Evolutionary conservation across 1,140 invertebrate genomes (phyloP).

Genomic region (Aethina tumida): DNA sequence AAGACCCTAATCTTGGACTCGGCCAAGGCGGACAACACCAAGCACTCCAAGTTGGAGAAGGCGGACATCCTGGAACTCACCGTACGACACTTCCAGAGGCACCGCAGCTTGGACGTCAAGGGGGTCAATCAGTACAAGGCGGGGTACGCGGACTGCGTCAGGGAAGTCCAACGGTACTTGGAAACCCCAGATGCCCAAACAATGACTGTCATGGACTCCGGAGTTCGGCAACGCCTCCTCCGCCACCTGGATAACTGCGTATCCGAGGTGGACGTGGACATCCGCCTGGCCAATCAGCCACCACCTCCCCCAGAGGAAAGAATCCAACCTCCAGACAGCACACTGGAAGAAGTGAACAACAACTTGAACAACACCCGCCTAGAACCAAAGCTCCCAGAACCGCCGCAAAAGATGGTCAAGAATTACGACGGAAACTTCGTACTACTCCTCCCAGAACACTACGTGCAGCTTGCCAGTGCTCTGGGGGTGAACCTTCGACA

Average conservation of each 20-base stretch:
- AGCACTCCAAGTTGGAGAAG: slow-evolving; percentile 79
- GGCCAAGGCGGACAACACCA: slow-evolving; percentile 56
- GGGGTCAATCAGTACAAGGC: slow-evolving; percentile 49
- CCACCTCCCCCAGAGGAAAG: slow-evolving; percentile 14
- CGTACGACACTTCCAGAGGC: slow-evolving; percentile 72
- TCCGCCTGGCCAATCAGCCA: slow-evolving; percentile 37
- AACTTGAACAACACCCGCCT: slow-evolving; percentile 6
- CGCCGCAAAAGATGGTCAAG: slow-evolving; percentile 24
- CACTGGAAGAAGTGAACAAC: slow-evolving; percentile 15
- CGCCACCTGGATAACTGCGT: slow-evolving; percentile 62
- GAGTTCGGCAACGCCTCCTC: slow-evolving; percentile 55
- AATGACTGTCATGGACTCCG: slow-evolving; percentile 51
- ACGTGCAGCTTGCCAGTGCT: slow-evolving; percentile 33
- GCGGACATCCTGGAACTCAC: slow-evolving; percentile 89
- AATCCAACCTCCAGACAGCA: slow-evolving; percentile 25
- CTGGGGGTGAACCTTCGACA: slow-evolving; percentile 32
- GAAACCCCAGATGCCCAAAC: slow-evolving; percentile 57
- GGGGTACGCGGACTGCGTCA: slow-evolving; percentile 72
- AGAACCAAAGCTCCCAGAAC: slow-evolving; percentile 13
- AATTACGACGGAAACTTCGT: slow-evolving; percentile 34
- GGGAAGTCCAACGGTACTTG: slow-evolving; percentile 58
- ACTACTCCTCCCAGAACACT: slow-evolving; percentile 34
- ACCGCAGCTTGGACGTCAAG: slow-evolving; percentile 52
- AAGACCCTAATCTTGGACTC: slow-evolving; percentile 70
- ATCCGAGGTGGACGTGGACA: slow-evolving; percentile 55